phyloP scores from a whole-genome alignment of 2,797 vertebrate genomes.

The Enteromius thamalakanensis region DNA sequence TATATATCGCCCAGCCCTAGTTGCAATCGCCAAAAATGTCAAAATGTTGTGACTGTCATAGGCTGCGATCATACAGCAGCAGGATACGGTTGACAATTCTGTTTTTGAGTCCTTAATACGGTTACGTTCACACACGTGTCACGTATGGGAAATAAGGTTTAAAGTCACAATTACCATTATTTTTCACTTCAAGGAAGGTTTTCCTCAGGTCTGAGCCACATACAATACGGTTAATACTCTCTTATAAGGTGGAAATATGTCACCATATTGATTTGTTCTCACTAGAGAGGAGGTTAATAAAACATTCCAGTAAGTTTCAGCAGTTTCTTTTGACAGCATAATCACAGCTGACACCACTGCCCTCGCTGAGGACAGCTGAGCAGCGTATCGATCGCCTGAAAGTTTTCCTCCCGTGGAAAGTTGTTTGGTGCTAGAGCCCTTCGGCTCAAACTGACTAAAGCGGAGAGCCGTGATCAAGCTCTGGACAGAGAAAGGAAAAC shows the following conservation, averaged over 20 bases:
- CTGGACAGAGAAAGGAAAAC: background rate
- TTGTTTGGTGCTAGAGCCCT: constrained; percentile 20
- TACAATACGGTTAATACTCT: constrained; percentile 5
- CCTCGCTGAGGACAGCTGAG: constrained; percentile 45
- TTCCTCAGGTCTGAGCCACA: constrained; percentile 1
- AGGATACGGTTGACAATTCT: no score
- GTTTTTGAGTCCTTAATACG: no score
- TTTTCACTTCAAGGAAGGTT: background rate
- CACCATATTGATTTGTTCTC: constrained; percentile 48
- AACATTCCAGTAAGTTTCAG: constrained; percentile 49
- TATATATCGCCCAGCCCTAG: no score
- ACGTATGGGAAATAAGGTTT: background rate
- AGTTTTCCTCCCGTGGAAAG: constrained; percentile 38
- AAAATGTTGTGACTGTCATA: background rate
- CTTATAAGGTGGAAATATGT: constrained; percentile 12
- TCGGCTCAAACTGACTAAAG: constrained; percentile 21
- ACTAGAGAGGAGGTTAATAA: constrained; percentile 45
- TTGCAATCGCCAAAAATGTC: background rate
- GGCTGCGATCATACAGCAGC: no score
- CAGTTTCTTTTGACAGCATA: constrained; percentile 41
- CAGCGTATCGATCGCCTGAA: constrained; percentile 45
- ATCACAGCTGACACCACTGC: constrained; percentile 48
- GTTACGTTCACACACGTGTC: no score
- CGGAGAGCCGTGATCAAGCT: constrained; percentile 1
- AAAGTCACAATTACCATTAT: background rate